phyloP scores from a whole-genome alignment of 2,888 invertebrate genomes.

The Tupiocoris notatus region DNA sequence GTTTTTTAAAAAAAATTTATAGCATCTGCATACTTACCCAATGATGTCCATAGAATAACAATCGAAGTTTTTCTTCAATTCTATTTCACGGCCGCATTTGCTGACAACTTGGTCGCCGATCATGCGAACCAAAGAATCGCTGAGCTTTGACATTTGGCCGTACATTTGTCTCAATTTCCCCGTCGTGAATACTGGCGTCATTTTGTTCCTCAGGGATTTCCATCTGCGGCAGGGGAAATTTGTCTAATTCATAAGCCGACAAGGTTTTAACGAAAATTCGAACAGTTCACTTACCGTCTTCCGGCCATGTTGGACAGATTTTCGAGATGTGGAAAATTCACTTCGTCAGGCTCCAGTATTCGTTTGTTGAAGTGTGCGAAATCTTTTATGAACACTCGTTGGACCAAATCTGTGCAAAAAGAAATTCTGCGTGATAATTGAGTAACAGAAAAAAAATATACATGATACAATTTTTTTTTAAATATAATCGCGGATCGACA shows the following conservation, averaged over 20 bases:
- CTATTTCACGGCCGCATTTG: not conserved
- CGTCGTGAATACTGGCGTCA: conserved; percentile 23
- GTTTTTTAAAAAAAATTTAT: too few species aligned
- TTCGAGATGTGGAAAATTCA: conserved; percentile 1
- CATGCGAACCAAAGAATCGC: not conserved
- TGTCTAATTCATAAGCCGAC: not conserved
- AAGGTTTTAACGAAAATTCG: not conserved
- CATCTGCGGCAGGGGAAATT: conserved; percentile 2
- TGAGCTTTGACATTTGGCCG: conserved; percentile 13
- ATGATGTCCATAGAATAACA: conserved; percentile 33
- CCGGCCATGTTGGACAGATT: conserved; percentile 27
- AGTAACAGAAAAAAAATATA: too few species aligned
- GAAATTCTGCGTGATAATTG: not conserved
- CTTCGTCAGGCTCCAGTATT: not conserved
- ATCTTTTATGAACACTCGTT: conserved; percentile 26
- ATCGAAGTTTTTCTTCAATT: conserved; percentile 8
- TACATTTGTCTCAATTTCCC: conserved; percentile 28
- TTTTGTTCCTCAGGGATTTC: conserved; percentile 33
- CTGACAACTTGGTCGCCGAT: not conserved
- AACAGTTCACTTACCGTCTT: conserved; percentile 5
- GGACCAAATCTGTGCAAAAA: conserved; percentile 3
- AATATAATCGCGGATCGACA: too few species aligned
- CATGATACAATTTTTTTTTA: too few species aligned
- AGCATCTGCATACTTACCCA: conserved; percentile 21
- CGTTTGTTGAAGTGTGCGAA: conserved; percentile 14